phyloP scores from a whole-genome alignment of 1,140 invertebrate species.

The Aphis gossypii region DNA sequence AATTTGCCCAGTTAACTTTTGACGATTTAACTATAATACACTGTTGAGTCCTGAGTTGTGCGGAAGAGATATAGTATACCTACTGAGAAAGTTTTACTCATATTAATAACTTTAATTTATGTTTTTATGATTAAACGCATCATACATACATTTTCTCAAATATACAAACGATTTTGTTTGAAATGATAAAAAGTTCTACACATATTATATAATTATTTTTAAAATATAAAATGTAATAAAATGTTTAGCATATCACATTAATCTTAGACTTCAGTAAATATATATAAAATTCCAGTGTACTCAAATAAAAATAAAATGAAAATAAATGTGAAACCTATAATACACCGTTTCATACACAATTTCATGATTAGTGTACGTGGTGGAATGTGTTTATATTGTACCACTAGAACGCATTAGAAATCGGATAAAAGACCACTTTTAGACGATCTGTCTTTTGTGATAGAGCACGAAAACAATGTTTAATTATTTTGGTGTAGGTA shows the following conservation, averaged over 20 bases:
- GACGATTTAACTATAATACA: neutral
- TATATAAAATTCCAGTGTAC: neutral
- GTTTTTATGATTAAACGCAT: neutral
- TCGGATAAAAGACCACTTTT: neutral
- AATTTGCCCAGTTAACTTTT: neutral
- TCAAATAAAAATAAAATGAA: neutral
- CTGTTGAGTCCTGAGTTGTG: neutral
- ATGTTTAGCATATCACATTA: no score
- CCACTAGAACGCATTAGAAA: neutral
- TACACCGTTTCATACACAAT: neutral
- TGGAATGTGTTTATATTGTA: neutral
- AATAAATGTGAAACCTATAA: neutral
- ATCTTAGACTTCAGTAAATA: neutral
- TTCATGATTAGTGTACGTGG: neutral
- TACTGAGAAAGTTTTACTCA: no score
- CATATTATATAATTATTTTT: no score
- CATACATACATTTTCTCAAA: neutral
- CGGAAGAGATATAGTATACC: no score
- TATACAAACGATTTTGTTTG: neutral
- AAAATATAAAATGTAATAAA: no score
- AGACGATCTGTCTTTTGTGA: neutral
- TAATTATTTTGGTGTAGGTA: neutral
- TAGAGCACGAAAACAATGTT: slow-evolving; percentile 17
- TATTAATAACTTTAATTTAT: no score
- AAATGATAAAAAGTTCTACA: no score